Base-by-base conservation (phyloP, 2,113 vertebrate species). In the Sinocyclocheilus anophthalmus region DNA sequence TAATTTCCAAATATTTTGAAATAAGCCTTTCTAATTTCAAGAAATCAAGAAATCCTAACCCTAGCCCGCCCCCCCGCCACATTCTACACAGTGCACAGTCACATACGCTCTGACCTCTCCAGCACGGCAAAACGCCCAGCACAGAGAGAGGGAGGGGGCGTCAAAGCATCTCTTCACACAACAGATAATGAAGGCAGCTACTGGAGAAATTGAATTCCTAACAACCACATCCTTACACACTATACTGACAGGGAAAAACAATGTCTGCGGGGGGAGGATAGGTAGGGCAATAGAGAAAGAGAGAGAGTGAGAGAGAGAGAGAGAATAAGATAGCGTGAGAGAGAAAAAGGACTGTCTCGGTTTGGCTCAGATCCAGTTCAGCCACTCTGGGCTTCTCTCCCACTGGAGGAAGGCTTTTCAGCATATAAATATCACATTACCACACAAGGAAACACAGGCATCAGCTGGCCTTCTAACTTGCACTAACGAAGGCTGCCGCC, bases 391-490 rank as follows among this genome's bases (percentile, higher is more conserved):
- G 84, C 85, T 87, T 86, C 88, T 90, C 92, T 89, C 91, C 70
- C 91, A 90, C 90, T 88, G 85, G 91, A 94, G 91, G 91, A 93
- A 92, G 90, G 92, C 90, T 94, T 84, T 93, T 91, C 92, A 93
- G 93, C 90, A 92, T 94, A 95, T 94, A 95, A 94, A 94, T 95
- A 95, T 95, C 92, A 92, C 94, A 95, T 95, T 95, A 96, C 93
- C 91, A 91, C 94, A 96, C 89, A 94, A 94, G 93, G 93, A 94
- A 95, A 91, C 88, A 61, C 90, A 92, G 91, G 91, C 92, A 93
- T 94, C 92, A 93, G 90, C 90, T 89, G 81, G 89, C 91, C 91
- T 90, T 89, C 89, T 90, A 92, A 76, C 92, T 90, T 87, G 3
- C 76, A 85, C 89, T 94, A 94, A 94, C 92, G 92, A 94, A 93